Evolutionary conservation across 1,140 invertebrate genomes (phyloP), one percentile per base, ranked within the genome.

Genomic region (Drosophila nannoptera): DNA sequence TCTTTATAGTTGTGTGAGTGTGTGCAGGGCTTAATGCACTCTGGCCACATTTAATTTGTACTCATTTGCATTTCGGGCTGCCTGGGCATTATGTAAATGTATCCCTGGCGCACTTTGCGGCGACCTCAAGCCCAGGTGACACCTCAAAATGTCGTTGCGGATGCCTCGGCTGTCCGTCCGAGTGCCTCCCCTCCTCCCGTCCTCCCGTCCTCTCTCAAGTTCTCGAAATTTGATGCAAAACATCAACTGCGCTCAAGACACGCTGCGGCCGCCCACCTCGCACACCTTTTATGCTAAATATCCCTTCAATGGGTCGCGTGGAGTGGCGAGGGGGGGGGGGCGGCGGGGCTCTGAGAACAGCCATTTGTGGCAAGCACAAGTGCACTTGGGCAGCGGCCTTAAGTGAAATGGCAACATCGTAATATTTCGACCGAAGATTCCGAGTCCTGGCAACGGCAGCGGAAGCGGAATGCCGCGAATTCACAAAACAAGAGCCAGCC

Each of bases 261-360:
- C 33, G 56, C 35, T 45, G 43, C 22, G 22, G 22, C 46, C 60
- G 54, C 31, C 75, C 68, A 49, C 46, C 58, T 48, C 62, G 74
- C 77, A 54, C 64, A 83, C 80, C 81, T 86, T 84, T 84, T 84
- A 84, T 84, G 80, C 80, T 84, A 84, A 84, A 84, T 84, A 80
- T 58, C 5, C 32, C 14, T 31, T 11, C n/a, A 58, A 22, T 22
- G 22, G 22, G 22, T 22, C 22, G 1, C 22, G 22, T 22, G 22
- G 22, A 22, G 22, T 22, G 22, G 22, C 22, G 22, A 3, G 3
- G 40, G n/a, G 40, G 12, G 35, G 4, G 9, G 5, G 33, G 16
- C 12, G 16, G n/a, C 9, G 49, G 54, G 50, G 50, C 49, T 36
- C 71, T 45, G 63, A 65, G 55, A 74, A 60, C 73, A 70, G 80